Evolutionary conservation across 2,888 invertebrate genomes (phyloP), one percentile per base, ranked within the genome.

Genomic region (Ichneumoninae sp.): DNA sequence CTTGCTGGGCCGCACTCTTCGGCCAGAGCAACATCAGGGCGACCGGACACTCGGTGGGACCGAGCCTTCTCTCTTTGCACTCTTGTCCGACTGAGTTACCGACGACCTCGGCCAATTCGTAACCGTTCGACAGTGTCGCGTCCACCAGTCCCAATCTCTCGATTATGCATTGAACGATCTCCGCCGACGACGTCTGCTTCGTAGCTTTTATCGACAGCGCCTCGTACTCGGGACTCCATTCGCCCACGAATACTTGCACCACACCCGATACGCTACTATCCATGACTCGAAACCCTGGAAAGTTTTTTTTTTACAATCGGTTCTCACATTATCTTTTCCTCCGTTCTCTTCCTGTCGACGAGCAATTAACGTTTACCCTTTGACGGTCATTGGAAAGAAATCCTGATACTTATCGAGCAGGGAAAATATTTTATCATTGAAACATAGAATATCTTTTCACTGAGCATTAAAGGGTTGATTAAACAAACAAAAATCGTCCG

Each of bases 61-160:
- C 97, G 81, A 99, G 95, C 86, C 98, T 95, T 86, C 98, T 95
- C 94, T 98, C 98, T 93, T 98, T 99, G 94, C 98, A 98, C 93
- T 98, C 98, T 91, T 97, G 97, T 54, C 98, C 98, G 89, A 96
- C 96, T 87, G 97, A 96, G 93, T 97, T 97, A 83, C 97, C 97
- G 90, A 98, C 97, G 89, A 98, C 98, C 94, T 98, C 98, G 44
- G 97, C 97, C 94, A 98, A 94, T 94, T 98, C 98, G 94, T 97
- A 98, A 79, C 96, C 96, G 86, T 94, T 93, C 26, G 91, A 92
- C 87, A 93, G 92, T 86, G 94, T 93, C 83, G 94, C 94, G 91
- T 95, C 95, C 85, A 94, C 94, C 82, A 96, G 94, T 68, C 95
- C 95, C 54, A 97, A 94, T 88, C 96, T 94, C 91, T 98, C 97